Percentiles rank a stretch among this genome's conserved stretches.
phyloP scores from a whole-genome alignment of 1,140 invertebrate genomes.

The Nylanderia fulva region DNA sequence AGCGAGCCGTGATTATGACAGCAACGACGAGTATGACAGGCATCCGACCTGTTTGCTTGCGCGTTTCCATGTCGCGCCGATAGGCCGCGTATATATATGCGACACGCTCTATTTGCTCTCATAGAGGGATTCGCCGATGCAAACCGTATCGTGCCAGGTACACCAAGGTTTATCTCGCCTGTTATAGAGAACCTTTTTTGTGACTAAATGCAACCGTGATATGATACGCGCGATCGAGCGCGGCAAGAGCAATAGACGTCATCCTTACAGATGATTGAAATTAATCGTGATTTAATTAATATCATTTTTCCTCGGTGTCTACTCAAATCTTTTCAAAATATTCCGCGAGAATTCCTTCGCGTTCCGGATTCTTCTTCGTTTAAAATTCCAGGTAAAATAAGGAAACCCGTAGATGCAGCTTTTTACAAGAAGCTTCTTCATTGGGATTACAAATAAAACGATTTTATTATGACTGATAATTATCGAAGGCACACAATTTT shows the following conservation, averaged over 20 bases:
- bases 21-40: background rate
- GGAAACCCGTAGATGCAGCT: too few species aligned
- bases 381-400: too few species aligned
- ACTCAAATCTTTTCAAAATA: too few species aligned
- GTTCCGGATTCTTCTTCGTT: too few species aligned
- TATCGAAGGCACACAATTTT: too few species aligned
- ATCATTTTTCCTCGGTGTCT: too few species aligned
- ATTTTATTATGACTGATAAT: too few species aligned
- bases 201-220: background rate
- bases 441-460: too few species aligned
- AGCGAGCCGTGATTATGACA: background rate
- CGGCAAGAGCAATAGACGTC: background rate
- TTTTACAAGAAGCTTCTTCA: too few species aligned
- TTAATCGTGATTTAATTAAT: too few species aligned
- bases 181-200: background rate
- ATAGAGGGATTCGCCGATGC: conserved; percentile 37
- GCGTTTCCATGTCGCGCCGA: conserved; percentile 17
- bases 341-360: too few species aligned
- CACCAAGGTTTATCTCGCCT: conserved; percentile 20
- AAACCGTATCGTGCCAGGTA: conserved; percentile 12
- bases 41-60: conserved; percentile 5
- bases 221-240: background rate
- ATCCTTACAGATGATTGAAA: background rate
- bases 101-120: conserved; percentile 42
- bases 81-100: conserved; percentile 1